Conservation (phyloP, 92 coral and sea anemone genomes). For the Porites lobata region DNA sequence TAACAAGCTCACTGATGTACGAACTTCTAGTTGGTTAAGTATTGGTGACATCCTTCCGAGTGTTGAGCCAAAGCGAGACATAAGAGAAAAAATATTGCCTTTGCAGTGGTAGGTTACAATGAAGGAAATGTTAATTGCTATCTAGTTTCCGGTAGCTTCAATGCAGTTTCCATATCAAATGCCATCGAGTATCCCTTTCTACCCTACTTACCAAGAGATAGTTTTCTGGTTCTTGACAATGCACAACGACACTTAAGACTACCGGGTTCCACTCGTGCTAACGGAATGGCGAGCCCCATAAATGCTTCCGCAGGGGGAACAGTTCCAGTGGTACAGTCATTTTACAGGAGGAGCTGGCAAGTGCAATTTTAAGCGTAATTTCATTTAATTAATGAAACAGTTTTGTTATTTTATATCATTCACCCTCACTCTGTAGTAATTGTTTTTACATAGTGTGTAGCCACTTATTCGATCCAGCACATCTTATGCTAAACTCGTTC, state of each 20-base stretch:
- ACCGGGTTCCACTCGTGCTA: too few relatives aligned
- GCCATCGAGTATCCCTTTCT: constrained; percentile 23
- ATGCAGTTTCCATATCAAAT: constrained; percentile 35
- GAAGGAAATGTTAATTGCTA: constrained; percentile 18
- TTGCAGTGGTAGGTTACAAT: constrained; percentile 36
- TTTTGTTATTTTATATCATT: too few relatives aligned
- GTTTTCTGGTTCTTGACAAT: constrained; percentile 13
- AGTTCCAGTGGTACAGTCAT: too few relatives aligned
- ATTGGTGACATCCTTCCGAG: not conserved
- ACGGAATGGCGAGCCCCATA: too few relatives aligned
- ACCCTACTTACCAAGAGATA: constrained; percentile 2
- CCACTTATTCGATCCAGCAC: too few relatives aligned
- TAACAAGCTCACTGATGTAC: constrained; percentile 22
- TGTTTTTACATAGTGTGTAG: too few relatives aligned
- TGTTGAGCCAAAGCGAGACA: constrained; percentile 15
- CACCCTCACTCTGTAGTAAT: too few relatives aligned
- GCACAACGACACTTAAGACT: not conserved
- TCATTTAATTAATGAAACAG: too few relatives aligned
- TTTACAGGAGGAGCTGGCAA: too few relatives aligned
- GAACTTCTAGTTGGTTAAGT: constrained; percentile 21
- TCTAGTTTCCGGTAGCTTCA: constrained; percentile 28
- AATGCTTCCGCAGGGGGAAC: too few relatives aligned
- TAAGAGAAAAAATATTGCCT: constrained; percentile 32
- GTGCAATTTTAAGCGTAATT: too few relatives aligned
- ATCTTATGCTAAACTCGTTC: too few relatives aligned